Evolutionary conservation across 2,888 invertebrate genomes (phyloP).

Genomic region (Drosophila flavopinicola): DNA sequence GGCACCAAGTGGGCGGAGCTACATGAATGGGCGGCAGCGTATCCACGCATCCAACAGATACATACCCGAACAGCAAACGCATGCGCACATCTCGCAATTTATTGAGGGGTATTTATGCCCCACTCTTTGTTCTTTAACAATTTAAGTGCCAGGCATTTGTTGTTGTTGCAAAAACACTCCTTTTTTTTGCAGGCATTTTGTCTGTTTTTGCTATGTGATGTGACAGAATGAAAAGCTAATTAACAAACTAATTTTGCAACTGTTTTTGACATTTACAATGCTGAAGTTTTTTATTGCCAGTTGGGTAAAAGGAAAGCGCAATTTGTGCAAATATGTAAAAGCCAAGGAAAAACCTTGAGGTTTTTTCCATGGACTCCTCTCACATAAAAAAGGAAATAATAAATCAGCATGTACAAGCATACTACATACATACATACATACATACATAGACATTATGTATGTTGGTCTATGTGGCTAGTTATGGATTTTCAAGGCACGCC

Average conservation of each 20-base stretch:
- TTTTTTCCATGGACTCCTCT: constrained; percentile 1
- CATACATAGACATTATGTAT: too few relatives aligned
- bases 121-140: constrained; percentile 17
- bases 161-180: not conserved
- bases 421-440: constrained; percentile 2
- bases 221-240: constrained; percentile 74
- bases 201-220: constrained; percentile 56
- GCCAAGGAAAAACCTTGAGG: constrained; percentile 8
- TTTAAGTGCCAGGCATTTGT: constrained; percentile 36
- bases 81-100: constrained; percentile 49
- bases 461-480: constrained; percentile 18
- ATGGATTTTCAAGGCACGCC: constrained; percentile 37
- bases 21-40: constrained; percentile 49
- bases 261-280: constrained; percentile 75
- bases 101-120: not conserved
- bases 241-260: constrained; percentile 77
- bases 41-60: constrained; percentile 60
- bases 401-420: constrained; percentile 9
- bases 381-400: constrained; percentile 14
- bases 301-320: constrained; percentile 36
- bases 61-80: constrained; percentile 30
- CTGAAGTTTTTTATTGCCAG: constrained; percentile 52
- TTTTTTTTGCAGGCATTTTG: constrained; percentile 28
- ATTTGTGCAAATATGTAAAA: constrained; percentile 30
- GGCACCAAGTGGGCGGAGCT: constrained; percentile 64